Evolutionary conservation across 2,113 vertebrate species (phyloP), one percentile per base, ranked within the genome.

Genomic region (Oncorhynchus kisutch): DNA sequence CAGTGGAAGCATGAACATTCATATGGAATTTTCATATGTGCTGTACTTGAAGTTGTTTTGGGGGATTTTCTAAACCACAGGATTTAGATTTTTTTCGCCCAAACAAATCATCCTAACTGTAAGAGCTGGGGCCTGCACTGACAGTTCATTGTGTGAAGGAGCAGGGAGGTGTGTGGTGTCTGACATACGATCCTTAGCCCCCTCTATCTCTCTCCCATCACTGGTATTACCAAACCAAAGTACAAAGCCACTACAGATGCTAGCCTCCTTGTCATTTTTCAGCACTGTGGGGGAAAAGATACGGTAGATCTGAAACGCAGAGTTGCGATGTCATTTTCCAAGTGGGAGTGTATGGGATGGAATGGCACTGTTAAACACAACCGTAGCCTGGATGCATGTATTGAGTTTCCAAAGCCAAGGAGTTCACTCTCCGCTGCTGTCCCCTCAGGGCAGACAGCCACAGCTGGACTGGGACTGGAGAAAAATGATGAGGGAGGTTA

Each of bases 21-120:
- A 27, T 68, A 7, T 39, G 81, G 85, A 88, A 86, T 84, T 72
- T 4, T 71, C 22, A 16, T 34, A 25, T 34, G 67, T 3, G n/a
- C 73, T 75, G 72, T 67, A 20, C 57, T 80, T 81, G 78, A 81
- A 86, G 83, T 82, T 88, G 86, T 82, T 90, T 85, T 76, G 75
- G 75, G 4, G 49, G 51, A 54, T 81, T 66, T 81, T 59, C 76
- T 79, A 83, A 1, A 84, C 85, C 79, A 11, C 83, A 81, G 68
- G 5, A 79, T 83, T 27, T 27, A 27, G 27, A 27, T 27, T 27
- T 27, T 27, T 27, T 27, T 2, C 27, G 27, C 27, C 81, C 72
- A 90, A 91, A 90, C 89, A 88, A 89, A 87, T 82, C 48, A 81
- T 62, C 85, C 86, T 67, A 87, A 87, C 89, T 80, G 85, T 88